Conservation (phyloP, 2,797 vertebrate genomes). For the Jordanella pulchra region DNA sequence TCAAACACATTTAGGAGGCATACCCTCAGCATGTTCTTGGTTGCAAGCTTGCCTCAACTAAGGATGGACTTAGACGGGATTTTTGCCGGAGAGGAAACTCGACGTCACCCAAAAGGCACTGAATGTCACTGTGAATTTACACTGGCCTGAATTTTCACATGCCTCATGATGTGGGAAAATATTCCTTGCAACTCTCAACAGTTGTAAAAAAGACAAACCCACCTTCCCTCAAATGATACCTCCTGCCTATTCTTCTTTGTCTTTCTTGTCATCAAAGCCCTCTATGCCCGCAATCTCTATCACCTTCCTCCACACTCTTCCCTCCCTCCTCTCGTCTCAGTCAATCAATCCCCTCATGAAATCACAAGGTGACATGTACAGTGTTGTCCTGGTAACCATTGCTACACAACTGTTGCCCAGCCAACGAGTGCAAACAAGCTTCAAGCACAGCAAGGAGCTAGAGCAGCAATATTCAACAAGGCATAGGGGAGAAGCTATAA, state of each 20-base stretch:
- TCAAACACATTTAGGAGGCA: conserved; percentile 42
- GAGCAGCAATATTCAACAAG: conserved; percentile 43
- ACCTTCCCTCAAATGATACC: conserved; percentile 6
- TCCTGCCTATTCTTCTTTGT: conserved; percentile 4
- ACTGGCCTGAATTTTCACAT: conserved; percentile 36
- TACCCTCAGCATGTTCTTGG: conserved; percentile 23
- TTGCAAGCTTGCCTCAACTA: conserved; percentile 29
- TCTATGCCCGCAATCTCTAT: conserved; percentile 25
- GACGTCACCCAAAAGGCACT: conserved; percentile 55
- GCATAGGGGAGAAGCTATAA: conserved; percentile 39
- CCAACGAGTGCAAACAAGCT: conserved; percentile 58
- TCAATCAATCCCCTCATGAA: conserved; percentile 73
- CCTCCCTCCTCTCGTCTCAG: conserved; percentile 43
- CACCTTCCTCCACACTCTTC: conserved; percentile 35
- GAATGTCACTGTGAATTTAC: conserved; percentile 67
- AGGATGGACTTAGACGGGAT: conserved; percentile 49
- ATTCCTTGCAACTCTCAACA: conserved; percentile 32
- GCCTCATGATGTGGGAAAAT: conserved; percentile 41
- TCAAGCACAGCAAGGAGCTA: conserved; percentile 43
- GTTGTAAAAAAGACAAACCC: conserved; percentile 16
- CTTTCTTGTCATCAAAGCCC: conserved; percentile 20
- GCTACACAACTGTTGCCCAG: conserved; percentile 76
- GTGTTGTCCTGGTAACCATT: conserved; percentile 72
- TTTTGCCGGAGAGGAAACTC: conserved; percentile 44
- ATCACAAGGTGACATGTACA: conserved; percentile 72